phyloP scores from a whole-genome alignment of 2,888 invertebrate genomes.

The Spodoptera picta region DNA sequence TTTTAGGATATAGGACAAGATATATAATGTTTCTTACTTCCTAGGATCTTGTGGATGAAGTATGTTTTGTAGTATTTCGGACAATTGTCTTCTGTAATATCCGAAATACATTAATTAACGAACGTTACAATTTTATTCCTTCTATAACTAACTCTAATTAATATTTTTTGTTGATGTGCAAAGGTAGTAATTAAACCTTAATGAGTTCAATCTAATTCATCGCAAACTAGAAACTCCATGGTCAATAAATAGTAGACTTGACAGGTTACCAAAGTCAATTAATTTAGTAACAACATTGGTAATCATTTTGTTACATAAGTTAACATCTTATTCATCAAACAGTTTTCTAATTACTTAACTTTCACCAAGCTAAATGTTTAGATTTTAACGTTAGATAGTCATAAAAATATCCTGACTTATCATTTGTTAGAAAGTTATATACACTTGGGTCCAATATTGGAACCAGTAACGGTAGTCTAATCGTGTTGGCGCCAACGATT shows the following conservation, averaged over 20 bases:
- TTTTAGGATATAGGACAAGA: too few species aligned
- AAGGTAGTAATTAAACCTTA: background rate
- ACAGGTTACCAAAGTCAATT: conserved; percentile 26
- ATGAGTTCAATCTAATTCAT: conserved; percentile 3
- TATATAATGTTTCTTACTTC: conserved; percentile 42
- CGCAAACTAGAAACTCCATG: conserved; percentile 1
- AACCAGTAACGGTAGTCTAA: conserved; percentile 10
- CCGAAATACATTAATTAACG: too few species aligned
- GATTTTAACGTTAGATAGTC: conserved; percentile 23
- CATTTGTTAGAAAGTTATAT: conserved; percentile 41
- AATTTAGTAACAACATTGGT: conserved; percentile 18
- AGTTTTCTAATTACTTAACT: conserved; percentile 55
- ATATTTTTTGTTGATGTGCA: conserved; percentile 1
- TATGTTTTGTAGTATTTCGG: background rate
- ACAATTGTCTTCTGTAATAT: background rate
- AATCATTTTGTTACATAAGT: conserved; percentile 41
- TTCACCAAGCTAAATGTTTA: conserved; percentile 40
- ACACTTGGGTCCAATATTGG: conserved; percentile 19
- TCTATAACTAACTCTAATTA: background rate
- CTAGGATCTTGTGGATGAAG: conserved; percentile 5
- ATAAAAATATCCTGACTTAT: conserved; percentile 43
- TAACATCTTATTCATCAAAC: conserved; percentile 43
- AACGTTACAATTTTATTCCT: too few species aligned
- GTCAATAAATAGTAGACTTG: conserved; percentile 2
- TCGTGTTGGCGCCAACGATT: conserved; percentile 28